Evolutionary conservation across 1,140 invertebrate genomes (phyloP).

Genomic region (Drosophila carrolli): DNA sequence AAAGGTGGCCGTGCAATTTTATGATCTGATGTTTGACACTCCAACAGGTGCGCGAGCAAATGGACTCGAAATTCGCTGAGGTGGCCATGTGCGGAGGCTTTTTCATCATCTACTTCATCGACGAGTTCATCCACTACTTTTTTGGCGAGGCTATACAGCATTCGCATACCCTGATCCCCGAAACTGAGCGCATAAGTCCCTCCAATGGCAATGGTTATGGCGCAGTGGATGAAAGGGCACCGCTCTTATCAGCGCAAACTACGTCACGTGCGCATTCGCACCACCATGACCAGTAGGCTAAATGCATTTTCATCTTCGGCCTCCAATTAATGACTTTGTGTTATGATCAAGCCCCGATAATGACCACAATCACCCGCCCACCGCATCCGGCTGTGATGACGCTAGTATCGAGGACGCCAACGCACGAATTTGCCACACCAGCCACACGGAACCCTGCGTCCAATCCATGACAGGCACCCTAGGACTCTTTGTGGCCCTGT

Average conservation of each 20-base stretch:
- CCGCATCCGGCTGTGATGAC: conserved; percentile 51
- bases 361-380: conserved; percentile 36
- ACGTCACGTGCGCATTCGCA: conserved; percentile 21
- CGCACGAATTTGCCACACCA: conserved; percentile 87
- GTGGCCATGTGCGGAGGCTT: conserved; percentile 91
- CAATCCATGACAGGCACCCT: conserved; percentile 86
- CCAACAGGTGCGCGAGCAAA: conserved; percentile 83
- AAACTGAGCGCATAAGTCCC: not conserved
- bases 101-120: conserved; percentile 91
- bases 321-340: conserved; percentile 17
- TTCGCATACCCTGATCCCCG: conserved; percentile 37
- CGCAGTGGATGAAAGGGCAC: conserved; percentile 49
- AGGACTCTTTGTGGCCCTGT: conserved; percentile 89
- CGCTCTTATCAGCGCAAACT: conserved; percentile 42
- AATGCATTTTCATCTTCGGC: not conserved
- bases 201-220: conserved; percentile 44
- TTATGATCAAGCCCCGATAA: conserved; percentile 20
- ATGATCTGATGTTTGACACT: conserved; percentile 4
- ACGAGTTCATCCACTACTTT: conserved; percentile 90
- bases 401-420: conserved; percentile 85
- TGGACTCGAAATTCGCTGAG: conserved; percentile 87
- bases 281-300: conserved; percentile 45
- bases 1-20: not conserved
- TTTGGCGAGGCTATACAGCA: conserved; percentile 85
- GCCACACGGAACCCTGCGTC: conserved; percentile 87